These are phyloP conservation scores for Sarotherodon lohbergeri DNA, from an alignment of 2,113 vertebrate species.

Conservation along the genomic window DNA sequence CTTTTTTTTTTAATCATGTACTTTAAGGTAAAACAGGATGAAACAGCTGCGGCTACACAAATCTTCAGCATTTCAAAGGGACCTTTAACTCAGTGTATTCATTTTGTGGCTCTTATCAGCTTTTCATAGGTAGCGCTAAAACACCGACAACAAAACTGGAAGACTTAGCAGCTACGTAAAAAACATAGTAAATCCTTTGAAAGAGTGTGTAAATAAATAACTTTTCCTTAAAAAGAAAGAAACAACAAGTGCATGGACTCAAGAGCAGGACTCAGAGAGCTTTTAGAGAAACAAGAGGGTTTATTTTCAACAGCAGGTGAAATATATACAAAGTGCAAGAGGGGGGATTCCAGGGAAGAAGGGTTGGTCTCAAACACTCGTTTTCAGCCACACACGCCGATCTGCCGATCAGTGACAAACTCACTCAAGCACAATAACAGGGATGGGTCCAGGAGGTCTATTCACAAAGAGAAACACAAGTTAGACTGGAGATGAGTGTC, in stretches of 20 bases:
- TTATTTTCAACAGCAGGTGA: background rate
- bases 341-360: background rate
- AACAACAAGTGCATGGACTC: accelerated
- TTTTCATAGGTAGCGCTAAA: background rate
- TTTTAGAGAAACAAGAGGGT: background rate
- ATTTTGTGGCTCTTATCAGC: accelerated
- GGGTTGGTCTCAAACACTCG: background rate
- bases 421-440: background rate
- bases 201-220: background rate
- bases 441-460: background rate
- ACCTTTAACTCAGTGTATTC: background rate
- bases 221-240: background rate
- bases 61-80: background rate
- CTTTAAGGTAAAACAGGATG: background rate
- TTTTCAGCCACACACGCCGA: background rate
- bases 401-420: background rate
- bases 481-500: background rate
- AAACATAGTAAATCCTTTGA: background rate
- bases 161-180: background rate
- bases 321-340: background rate
- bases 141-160: background rate
- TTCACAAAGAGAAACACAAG: background rate
- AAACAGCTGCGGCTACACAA: background rate
- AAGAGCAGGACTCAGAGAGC: background rate
- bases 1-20: background rate